These are phyloP conservation scores for Liposcelis brunnea DNA, from an alignment of 2,888 invertebrate species.

Conservation along the genomic window DNA sequence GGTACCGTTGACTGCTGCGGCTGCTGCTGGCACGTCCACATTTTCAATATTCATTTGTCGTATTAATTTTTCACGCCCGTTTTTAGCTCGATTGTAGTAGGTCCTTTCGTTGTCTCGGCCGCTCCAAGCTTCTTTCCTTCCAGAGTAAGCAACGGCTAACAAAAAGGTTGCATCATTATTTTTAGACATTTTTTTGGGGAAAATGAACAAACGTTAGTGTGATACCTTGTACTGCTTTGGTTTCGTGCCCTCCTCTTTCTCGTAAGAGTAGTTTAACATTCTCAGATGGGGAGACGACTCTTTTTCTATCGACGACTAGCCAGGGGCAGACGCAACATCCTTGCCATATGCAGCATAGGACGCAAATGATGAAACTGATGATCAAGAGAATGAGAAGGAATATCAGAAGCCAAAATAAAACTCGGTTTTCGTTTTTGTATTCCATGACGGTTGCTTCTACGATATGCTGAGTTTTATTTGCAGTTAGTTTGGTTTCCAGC, in stretches of 20 bases:
- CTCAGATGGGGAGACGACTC: slow-evolving; percentile 6
- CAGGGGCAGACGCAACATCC: slow-evolving; percentile 59
- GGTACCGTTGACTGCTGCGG: slow-evolving; percentile 6
- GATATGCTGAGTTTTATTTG: slow-evolving; percentile 13
- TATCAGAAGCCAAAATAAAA: slow-evolving; percentile 59
- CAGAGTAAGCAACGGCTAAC: background rate
- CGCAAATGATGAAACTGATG: slow-evolving; percentile 47
- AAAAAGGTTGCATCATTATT: background rate
- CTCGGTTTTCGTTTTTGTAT: slow-evolving; percentile 53
- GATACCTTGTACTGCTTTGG: slow-evolving; percentile 18
- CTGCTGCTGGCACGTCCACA: slow-evolving; percentile 12
- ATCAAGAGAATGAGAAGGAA: slow-evolving; percentile 57
- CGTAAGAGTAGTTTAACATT: slow-evolving; percentile 5
- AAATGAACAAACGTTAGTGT: background rate
- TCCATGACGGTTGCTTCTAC: slow-evolving; percentile 25
- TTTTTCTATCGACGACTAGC: background rate
- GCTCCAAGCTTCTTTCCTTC: slow-evolving; percentile 72
- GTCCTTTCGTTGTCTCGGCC: slow-evolving; percentile 43
- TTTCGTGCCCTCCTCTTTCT: slow-evolving; percentile 13
- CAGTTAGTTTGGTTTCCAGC: slow-evolving; percentile 39
- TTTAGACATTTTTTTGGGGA: background rate
- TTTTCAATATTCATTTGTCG: slow-evolving; percentile 17
- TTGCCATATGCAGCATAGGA: slow-evolving; percentile 70
- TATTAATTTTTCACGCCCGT: slow-evolving; percentile 20
- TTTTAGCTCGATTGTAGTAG: slow-evolving; percentile 57